Percentiles rank a stretch among this genome's conserved stretches.
phyloP scores from a whole-genome alignment of 1,140 invertebrate genomes.

The Conus ventricosus region DNA sequence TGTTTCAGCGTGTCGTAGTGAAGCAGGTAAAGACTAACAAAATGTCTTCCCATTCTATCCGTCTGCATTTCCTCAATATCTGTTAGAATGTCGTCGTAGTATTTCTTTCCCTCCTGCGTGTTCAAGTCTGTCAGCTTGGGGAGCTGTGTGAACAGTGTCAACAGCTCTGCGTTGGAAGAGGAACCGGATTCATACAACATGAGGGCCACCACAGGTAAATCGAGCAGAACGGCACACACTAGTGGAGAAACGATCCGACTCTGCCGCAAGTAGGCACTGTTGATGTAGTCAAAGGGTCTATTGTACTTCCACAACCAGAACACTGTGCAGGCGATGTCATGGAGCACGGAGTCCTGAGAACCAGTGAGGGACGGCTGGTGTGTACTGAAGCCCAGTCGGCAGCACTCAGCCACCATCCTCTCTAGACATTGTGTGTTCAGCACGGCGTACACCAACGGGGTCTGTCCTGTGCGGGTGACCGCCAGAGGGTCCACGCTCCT shows the following conservation, averaged over 20 bases:
- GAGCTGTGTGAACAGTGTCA: neutral
- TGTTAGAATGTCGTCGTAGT: neutral
- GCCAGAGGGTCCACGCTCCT: neutral
- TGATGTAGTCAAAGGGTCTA: no score
- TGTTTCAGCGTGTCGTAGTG: neutral
- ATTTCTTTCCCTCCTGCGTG: neutral
- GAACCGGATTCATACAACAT: slow-evolving; percentile 19
- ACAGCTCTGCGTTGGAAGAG: neutral
- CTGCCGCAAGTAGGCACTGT: neutral
- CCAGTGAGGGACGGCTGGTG: neutral
- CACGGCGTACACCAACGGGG: neutral
- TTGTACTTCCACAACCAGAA: no score
- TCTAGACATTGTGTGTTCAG: neutral
- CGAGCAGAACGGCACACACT: neutral
- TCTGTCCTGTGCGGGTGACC: neutral
- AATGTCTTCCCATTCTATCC: neutral
- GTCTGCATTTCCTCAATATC: neutral
- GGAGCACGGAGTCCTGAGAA: neutral
- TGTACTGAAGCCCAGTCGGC: neutral
- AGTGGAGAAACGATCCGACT: neutral
- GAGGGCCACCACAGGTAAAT: neutral
- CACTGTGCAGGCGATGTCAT: no score
- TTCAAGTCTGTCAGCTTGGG: neutral
- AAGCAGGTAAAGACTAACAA: neutral
- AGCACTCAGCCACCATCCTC: slow-evolving; percentile 10